These are phyloP conservation scores for Mormyrops boulengeri DNA, from an alignment of 2,797 vertebrate species.

Conservation along the genomic window DNA sequence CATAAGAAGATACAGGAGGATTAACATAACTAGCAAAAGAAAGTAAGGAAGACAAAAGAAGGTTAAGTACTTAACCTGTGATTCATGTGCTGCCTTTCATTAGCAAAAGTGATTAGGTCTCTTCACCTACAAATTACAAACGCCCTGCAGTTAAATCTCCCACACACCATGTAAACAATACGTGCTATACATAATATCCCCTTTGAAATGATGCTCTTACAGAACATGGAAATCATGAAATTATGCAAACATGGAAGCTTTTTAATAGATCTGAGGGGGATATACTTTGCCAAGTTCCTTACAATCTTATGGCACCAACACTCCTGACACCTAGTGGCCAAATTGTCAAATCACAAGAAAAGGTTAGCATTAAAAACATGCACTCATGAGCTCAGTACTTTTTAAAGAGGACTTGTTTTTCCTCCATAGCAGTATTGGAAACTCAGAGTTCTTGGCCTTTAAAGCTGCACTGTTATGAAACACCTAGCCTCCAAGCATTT, in stretches of 20 bases:
- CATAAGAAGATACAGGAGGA: background rate
- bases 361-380: background rate
- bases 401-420: background rate
- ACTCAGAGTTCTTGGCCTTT: background rate
- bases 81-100: background rate
- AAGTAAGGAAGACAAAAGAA: background rate
- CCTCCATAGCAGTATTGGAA: background rate
- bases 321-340: constrained; percentile 31
- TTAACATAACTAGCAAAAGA: background rate
- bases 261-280: background rate
- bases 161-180: background rate
- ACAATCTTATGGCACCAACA: background rate
- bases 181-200: background rate
- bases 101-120: background rate
- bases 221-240: background rate
- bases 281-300: background rate
- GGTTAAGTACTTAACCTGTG: background rate
- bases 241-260: background rate
- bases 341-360: background rate
- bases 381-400: background rate
- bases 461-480: background rate
- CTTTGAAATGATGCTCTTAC: background rate
- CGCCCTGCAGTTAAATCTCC: background rate
- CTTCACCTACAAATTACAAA: background rate
- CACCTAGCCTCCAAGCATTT: background rate